Conservation (phyloP, 1,140 invertebrate genomes). For the Harpegnathos saltator region DNA sequence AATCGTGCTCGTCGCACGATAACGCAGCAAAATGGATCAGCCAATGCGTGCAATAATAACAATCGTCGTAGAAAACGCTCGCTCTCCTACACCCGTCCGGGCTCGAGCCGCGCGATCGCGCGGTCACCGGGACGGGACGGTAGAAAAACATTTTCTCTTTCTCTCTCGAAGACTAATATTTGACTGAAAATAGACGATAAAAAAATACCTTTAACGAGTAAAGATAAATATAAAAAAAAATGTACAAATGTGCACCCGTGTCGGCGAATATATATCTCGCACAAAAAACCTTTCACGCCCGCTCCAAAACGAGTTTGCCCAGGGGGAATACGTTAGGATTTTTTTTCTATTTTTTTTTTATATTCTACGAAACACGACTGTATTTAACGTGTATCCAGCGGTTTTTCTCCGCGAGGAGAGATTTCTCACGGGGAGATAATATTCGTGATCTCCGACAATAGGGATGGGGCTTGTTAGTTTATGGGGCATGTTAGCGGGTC, state of each 20-base stretch:
- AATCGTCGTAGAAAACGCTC: constrained; percentile 21
- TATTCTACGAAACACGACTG: no score
- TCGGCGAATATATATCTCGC: background rate
- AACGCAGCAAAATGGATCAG: constrained; percentile 46
- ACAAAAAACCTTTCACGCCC: no score
- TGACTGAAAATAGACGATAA: background rate
- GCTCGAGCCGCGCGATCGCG: background rate
- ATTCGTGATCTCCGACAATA: no score
- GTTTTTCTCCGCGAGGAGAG: no score
- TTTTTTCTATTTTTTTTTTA: no score
- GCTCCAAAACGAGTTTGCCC: background rate
- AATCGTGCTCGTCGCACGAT: constrained; percentile 39
- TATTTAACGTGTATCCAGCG: no score
- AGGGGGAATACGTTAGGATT: background rate
- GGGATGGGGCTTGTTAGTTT: no score
- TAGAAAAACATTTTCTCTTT: background rate
- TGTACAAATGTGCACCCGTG: background rate
- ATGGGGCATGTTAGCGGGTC: no score
- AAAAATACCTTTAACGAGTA: constrained; percentile 28
- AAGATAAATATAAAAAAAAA: background rate
- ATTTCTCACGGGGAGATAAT: no score
- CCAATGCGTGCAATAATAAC: constrained; percentile 20
- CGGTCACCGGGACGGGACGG: background rate
- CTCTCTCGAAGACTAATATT: constrained; percentile 10
- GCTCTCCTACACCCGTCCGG: background rate